Evolutionary conservation across 2,888 invertebrate genomes (phyloP).

Genomic region (Plagodis dolabraria): DNA sequence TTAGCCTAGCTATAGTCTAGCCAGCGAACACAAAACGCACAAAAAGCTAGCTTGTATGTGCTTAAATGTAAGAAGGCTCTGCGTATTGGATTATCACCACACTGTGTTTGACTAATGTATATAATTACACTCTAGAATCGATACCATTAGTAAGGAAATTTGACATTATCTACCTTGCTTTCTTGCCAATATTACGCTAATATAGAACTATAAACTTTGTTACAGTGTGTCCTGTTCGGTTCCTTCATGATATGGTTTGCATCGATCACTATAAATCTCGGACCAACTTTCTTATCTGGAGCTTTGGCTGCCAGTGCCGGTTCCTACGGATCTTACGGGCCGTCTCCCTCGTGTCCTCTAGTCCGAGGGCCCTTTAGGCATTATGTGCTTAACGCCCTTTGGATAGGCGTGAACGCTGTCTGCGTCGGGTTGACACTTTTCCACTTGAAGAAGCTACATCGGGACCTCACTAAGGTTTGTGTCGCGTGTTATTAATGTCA

Average conservation of each 20-base stretch:
- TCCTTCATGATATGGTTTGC: conserved; percentile 98
- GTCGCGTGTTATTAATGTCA: conserved; percentile 36
- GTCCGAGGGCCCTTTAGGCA: conserved; percentile 95
- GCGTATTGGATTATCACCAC: too few relatives aligned
- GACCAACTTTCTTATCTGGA: conserved; percentile 93
- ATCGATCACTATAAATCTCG: conserved; percentile 94
- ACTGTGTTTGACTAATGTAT: too few relatives aligned
- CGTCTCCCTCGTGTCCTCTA: conserved; percentile 92
- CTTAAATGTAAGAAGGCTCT: too few relatives aligned
- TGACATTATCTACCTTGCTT: too few relatives aligned
- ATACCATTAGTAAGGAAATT: too few relatives aligned
- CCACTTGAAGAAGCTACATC: conserved; percentile 92
- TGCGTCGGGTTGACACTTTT: conserved; percentile 93
- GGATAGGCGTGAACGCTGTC: conserved; percentile 95
- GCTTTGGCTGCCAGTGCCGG: conserved; percentile 93
- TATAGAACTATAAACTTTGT: conserved; percentile 46
- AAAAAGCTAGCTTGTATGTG: too few relatives aligned
- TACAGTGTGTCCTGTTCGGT: conserved; percentile 94
- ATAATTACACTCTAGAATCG: too few relatives aligned
- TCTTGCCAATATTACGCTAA: too few relatives aligned
- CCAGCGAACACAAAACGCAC: too few relatives aligned
- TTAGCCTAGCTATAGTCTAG: too few relatives aligned
- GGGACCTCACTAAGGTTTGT: conserved; percentile 90
- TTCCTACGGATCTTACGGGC: conserved; percentile 87
- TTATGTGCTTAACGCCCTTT: conserved; percentile 95